Base-by-base conservation (phyloP, 1,140 invertebrate genomes). In the Palaemon carinicauda region DNA sequence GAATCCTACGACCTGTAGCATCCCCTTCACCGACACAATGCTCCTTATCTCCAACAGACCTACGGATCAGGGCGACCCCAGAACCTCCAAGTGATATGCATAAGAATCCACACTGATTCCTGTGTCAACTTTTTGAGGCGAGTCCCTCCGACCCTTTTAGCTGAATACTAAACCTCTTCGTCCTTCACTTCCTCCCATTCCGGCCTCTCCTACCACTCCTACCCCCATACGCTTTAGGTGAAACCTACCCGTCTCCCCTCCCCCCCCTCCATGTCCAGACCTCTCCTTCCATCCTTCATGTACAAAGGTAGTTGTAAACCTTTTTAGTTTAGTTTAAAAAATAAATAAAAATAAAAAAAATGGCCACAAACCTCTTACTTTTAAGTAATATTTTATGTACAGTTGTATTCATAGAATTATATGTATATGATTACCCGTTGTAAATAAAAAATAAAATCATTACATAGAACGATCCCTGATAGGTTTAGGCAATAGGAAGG, bases 41-140 rank as follows among this genome's bases (percentile, higher is more conserved):
- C 29, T 65, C 83, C 60, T 86, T 77, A 12, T 41, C 41, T 5
- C 83, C 83, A 9, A 79, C 83, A 19, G 83, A 86, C 60, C 75
- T 86, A 19, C 83, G 83, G 24, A 51, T 86, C 41, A 86, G 83
- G 83, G 65, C 65, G 17, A 73, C 83, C 15, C 83, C 83, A 27
- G 83, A 80, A 15, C 52, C 77, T 15, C 77, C 75, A 5, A 73
- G 33, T 31, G 83, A 86, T 29, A 27, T 51, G 33, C 77, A 80
- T 24, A 79, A 79, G 54, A 10, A 75, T 51, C 56, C 83, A 10
- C 83, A 79, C 27, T 86, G 77, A 86, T n/a, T 65, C 19, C 14
- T 19, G 1, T 31, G 33, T 19, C 29, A n/a, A 17, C 21, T 21
- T 21, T 31, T 10, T 7, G 73, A 50, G n/a, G 73, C 14, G 19